Evolutionary conservation across 2,113 vertebrate genomes (phyloP), one percentile per base, ranked within the genome.

Genomic region (Channa argus): DNA sequence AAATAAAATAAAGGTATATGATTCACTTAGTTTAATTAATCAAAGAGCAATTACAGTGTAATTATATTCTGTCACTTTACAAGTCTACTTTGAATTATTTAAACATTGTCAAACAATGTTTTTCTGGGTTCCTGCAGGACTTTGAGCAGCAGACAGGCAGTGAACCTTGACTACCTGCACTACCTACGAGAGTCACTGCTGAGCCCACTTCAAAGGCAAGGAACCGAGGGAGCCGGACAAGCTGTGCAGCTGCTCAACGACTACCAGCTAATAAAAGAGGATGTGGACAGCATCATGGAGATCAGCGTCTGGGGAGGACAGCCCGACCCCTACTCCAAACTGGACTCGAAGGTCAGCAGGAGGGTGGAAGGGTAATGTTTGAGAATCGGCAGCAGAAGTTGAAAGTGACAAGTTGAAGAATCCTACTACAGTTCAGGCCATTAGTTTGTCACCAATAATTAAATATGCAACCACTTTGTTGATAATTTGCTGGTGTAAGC

Each of bases 221-320:
- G 97, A 36, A 72, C 90, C 0, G 97, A 97, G 41, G 98, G 97
- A 1, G 95, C 97, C 5, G 74, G 69, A 15, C 81, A 95, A 63
- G 95, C 95, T 1, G 78, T 99, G 77, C 82, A 89, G 49, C 91
- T 98, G 43, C 96, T 99, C 94, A 96, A 98, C n/a, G 85, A 95
- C 0, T 99, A 99, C 76, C 92, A 95, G 87, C 93, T 99, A 76
- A 84, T 97, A 92, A 97, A 91, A 86, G 98, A 99, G 74, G 98
- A 99, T 24, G 92, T 97, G 86, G 98, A 99, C 82, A 97, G 92
- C 83, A 95, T 99, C 52, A 98, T 99, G 97, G 98, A 99, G 91
- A 93, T 97, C 67, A 96, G 94, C 77, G 87, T 41, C 0, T 99
- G 96, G 97, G 97, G 95, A 3, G 95, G 96, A 46, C 95, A 95